These are phyloP conservation scores for Pemphigus obesinymphae DNA, from an alignment of 1,140 invertebrate genomes.

Conservation along the genomic window DNA sequence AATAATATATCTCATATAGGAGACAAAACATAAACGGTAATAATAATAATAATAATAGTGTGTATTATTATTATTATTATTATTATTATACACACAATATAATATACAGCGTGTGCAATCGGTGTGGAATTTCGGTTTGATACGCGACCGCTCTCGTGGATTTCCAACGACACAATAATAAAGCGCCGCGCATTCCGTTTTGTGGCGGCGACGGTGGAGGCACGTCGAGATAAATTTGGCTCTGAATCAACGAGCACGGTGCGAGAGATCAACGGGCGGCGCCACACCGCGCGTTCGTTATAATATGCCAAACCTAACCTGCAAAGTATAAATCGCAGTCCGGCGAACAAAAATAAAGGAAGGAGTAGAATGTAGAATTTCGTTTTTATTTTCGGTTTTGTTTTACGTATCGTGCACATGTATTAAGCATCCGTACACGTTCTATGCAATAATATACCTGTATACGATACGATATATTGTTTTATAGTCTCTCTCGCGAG, in stretches of 20 bases:
- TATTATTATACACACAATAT: background rate
- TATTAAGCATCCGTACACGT: no score
- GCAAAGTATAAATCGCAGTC: no score
- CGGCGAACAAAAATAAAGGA: no score
- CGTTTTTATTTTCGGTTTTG: no score
- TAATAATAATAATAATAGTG: background rate
- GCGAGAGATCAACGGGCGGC: background rate
- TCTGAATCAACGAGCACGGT: conserved; percentile 20
- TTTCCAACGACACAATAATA: conserved; percentile 33
- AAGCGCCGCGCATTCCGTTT: conserved; percentile 15
- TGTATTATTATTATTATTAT: no score
- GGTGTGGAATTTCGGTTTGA: conserved; percentile 15
- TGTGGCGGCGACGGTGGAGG: background rate
- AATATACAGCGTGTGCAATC: background rate
- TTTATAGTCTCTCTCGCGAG: no score
- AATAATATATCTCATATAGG: background rate
- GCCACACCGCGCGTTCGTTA: background rate
- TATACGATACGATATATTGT: no score
- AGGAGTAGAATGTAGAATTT: no score
- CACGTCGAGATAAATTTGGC: conserved; percentile 38
- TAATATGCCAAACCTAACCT: no score
- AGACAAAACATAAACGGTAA: background rate
- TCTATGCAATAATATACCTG: no score
- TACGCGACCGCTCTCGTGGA: conserved; percentile 6
- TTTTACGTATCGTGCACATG: no score